phyloP scores from a whole-genome alignment of 30 jellyfish, hydroid and myxozoan genomes.

The Chironex yamaguchii region DNA sequence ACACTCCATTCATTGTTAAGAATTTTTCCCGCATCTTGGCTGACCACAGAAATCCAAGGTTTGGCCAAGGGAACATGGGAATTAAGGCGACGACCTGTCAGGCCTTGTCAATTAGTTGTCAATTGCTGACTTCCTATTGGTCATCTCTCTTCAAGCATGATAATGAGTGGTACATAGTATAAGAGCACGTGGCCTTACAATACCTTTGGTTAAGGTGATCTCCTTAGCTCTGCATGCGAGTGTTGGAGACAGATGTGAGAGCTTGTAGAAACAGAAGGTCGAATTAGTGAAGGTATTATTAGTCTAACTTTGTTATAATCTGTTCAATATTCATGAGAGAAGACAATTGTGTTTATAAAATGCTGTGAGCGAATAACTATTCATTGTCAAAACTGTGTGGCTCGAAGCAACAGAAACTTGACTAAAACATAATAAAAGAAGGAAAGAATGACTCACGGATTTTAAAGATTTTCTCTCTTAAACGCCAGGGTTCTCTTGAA shows the following conservation, averaged over 20 bases:
- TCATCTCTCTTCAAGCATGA: not conserved
- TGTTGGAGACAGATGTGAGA: not conserved
- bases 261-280: constrained; percentile 1
- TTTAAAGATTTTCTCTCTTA: too few relatives aligned
- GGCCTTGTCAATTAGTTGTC: not conserved
- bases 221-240: constrained; percentile 1
- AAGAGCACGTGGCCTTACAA: not conserved
- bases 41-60: not conserved
- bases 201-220: not conserved
- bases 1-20: not conserved
- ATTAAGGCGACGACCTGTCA: not conserved
- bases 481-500: too few relatives aligned
- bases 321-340: not conserved
- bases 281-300: not conserved
- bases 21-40: not conserved
- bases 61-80: not conserved
- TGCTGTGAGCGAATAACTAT: not conserved
- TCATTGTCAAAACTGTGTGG: not conserved
- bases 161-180: not conserved
- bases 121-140: not conserved
- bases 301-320: not conserved
- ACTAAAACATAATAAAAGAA: too few relatives aligned
- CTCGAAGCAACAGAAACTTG: too few relatives aligned
- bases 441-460: too few relatives aligned
- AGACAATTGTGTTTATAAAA: not conserved